Percentiles rank a stretch among this genome's conserved stretches.
Evolutionary conservation across 2,113 vertebrate species (phyloP).

Genomic region (Alectura lathami): DNA sequence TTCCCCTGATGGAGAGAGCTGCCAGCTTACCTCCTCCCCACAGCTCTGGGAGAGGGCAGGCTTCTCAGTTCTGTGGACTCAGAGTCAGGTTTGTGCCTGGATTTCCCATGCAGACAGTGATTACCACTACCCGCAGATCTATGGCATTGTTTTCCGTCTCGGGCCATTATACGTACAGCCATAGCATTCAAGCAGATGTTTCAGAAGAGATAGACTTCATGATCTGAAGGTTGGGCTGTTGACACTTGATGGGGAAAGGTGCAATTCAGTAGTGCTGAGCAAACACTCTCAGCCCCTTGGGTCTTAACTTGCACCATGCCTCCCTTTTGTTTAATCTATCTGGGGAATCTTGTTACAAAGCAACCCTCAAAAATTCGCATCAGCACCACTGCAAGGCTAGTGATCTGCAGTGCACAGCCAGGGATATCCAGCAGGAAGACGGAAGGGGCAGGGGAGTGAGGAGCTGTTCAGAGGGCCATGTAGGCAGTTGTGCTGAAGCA

Average conservation of each 20-base stretch:
- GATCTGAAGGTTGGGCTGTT: neutral
- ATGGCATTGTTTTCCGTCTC: neutral
- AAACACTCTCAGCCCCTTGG: accelerated
- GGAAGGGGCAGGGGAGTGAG: neutral
- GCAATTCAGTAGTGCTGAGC: neutral
- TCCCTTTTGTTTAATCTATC: neutral
- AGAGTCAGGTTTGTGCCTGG: accelerated
- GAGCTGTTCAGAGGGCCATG: accelerated
- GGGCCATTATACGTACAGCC: neutral
- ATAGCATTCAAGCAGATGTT: accelerated
- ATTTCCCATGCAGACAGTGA: neutral
- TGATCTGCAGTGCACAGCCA: accelerated
- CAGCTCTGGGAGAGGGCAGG: neutral
- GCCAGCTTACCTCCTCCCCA: accelerated
- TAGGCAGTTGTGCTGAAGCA: neutral
- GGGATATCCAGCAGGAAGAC: neutral
- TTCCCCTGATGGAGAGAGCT: neutral
- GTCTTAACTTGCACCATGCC: accelerated
- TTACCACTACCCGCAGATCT: neutral
- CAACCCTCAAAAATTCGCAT: neutral
- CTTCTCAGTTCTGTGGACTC: neutral
- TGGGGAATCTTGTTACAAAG: neutral
- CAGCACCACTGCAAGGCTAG: accelerated
- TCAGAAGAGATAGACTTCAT: neutral
- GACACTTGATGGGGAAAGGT: accelerated